A percentile compares a stretch with the other conserved stretches of the same genome.
Evolutionary conservation across 64 coral and sea anemone species (phyloP).

Genomic region (Montipora efflorescens): DNA sequence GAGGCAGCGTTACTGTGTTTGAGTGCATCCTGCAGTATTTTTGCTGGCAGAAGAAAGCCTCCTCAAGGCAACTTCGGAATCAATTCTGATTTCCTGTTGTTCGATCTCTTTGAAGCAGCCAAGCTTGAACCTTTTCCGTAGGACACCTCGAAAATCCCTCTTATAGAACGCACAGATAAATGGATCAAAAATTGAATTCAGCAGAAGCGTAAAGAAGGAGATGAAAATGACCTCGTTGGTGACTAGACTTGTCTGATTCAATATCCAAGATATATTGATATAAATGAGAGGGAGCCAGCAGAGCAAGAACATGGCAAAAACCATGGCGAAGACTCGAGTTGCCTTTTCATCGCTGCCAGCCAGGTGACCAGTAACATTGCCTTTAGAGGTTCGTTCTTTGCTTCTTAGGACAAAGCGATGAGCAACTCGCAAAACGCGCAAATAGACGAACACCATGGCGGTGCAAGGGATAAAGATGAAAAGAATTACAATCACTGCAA

Average conservation of each 20-base stretch:
- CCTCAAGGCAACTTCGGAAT: constrained; percentile 39
- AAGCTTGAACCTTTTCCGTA: constrained; percentile 13
- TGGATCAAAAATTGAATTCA: constrained; percentile 79
- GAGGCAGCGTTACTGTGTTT: no score
- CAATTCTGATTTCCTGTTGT: neutral
- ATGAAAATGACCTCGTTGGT: constrained; percentile 55
- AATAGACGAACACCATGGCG: constrained; percentile 74
- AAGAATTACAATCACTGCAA: constrained; percentile 39
- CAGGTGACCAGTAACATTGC: constrained; percentile 48
- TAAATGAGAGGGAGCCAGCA: constrained; percentile 87
- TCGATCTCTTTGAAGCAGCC: neutral
- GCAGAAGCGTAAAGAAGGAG: constrained; percentile 72
- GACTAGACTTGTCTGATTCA: constrained; percentile 32
- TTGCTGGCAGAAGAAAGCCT: neutral
- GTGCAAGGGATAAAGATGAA: constrained; percentile 73
- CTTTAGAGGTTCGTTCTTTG: constrained; percentile 29
- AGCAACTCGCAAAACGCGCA: constrained; percentile 59
- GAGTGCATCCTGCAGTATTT: neutral
- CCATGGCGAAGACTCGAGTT: constrained; percentile 64
- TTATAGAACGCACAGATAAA: constrained; percentile 82
- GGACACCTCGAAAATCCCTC: constrained; percentile 49
- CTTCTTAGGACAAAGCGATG: constrained; percentile 64
- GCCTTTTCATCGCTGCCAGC: constrained; percentile 73
- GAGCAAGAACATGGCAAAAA: constrained; percentile 63
- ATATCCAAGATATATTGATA: constrained; percentile 77